phyloP scores from a whole-genome alignment of 2,888 invertebrate genomes.

The Capitulum mitella region DNA sequence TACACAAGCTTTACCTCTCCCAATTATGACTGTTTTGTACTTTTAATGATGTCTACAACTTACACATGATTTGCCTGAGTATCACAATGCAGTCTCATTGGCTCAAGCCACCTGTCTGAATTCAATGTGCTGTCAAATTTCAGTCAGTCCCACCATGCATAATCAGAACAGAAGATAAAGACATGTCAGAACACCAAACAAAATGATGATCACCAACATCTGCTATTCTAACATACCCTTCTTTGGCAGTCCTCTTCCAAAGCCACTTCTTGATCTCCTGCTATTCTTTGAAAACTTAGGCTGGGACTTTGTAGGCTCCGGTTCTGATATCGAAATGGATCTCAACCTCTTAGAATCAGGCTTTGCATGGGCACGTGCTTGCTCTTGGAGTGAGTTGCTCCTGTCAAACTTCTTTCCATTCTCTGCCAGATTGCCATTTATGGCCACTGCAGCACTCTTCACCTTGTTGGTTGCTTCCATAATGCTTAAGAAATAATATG shows the following conservation, averaged over 20 bases:
- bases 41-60: no score
- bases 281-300: slow-evolving; percentile 18
- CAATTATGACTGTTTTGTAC: no score
- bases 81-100: no score
- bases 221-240: neutral
- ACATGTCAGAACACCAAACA: no score
- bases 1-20: no score
- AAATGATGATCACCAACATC: no score
- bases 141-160: no score
- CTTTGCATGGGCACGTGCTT: neutral
- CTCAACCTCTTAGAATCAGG: neutral
- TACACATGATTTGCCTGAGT: no score
- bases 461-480: neutral
- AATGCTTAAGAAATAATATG: neutral
- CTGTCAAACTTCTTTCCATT: neutral
- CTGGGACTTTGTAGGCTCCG: neutral
- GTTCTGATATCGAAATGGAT: slow-evolving; percentile 2
- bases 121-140: no score
- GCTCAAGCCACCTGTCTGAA: no score
- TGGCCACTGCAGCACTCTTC: neutral
- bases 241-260: slow-evolving; percentile 18
- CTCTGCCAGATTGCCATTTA: neutral
- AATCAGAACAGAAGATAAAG: no score
- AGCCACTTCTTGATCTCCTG: neutral
- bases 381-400: neutral